Conservation (phyloP, 2,888 invertebrate genomes). For the Hypena proboscidalis region DNA sequence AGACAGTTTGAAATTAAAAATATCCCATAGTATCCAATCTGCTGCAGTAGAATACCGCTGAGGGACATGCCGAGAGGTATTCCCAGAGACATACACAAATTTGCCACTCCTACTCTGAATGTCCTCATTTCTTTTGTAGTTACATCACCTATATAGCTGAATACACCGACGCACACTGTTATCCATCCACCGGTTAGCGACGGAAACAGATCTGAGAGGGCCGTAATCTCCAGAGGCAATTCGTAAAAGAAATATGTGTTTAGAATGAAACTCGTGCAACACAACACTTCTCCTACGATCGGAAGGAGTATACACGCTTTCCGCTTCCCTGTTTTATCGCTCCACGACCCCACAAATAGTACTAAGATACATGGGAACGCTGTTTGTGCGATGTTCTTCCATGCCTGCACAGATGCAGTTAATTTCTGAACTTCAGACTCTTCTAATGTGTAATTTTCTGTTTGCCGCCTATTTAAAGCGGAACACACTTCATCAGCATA, state of each 20-base stretch:
- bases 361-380: constrained; percentile 84
- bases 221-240: constrained; percentile 84
- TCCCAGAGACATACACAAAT: constrained; percentile 86
- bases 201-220: constrained; percentile 83
- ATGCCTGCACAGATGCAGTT: constrained; percentile 84
- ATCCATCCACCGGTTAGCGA: constrained; percentile 86
- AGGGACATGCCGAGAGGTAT: constrained; percentile 85
- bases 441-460: constrained; percentile 88
- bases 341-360: constrained; percentile 87
- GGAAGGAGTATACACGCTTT: constrained; percentile 86
- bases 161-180: constrained; percentile 85
- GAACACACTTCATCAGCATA: constrained; percentile 90
- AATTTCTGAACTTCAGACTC: constrained; percentile 87
- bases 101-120: constrained; percentile 86
- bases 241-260: constrained; percentile 86
- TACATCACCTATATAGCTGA: constrained; percentile 87
- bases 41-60: constrained; percentile 82
- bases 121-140: constrained; percentile 86
- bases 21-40: constrained; percentile 81
- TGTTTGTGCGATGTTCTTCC: constrained; percentile 85
- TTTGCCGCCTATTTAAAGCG: constrained; percentile 90
- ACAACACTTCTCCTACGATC: constrained; percentile 82
- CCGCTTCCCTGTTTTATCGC: constrained; percentile 84
- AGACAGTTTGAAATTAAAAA: constrained; percentile 79
- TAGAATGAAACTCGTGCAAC: constrained; percentile 79